Evolutionary conservation across 2,113 vertebrate genomes (phyloP), one percentile per base, ranked within the genome.

Genomic region (Grallaria varia): DNA sequence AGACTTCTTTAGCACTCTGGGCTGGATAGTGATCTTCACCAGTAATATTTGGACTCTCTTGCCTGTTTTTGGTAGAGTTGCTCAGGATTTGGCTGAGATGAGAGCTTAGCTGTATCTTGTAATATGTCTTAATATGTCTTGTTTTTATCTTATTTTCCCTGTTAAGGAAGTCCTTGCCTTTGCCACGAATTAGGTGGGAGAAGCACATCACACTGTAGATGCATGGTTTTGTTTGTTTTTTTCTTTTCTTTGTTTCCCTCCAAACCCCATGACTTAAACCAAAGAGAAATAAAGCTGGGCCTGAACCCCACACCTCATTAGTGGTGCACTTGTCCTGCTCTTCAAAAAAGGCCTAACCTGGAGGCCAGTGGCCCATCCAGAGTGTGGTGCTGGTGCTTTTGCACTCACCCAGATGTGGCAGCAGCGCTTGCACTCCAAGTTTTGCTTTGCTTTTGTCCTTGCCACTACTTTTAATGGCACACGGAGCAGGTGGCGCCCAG

Each of bases 181-280:
- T 0, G 0, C 83, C 64, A 2, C 39, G 24, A 91, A 47, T 58
- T 68, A 68, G 62, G 24, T 3, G 3, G 60, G 37, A 84, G 81
- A 82, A 76, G 22, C 60, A 66, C 4, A 1, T 39, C 59, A 73
- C 23, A 20, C 8, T 19, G 31, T 39, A 67, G 84, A n/a, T 25
- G 47, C 4, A 1, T 2, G 4, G 4, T 44, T 79, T 40, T n/a
- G n/a, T n/a, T n/a, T n/a, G n/a, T n/a, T 39, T 25, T 75, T 35
- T 37, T 7, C 4, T 50, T 20, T 42, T 9, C 5, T 45, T 33
- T 55, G 8, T 86, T 49, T 77, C 58, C 23, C 10, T 84, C 31
- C 33, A 12, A 84, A 95, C 14, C 1, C 7, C 25, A 8, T 0
- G 0, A 14, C 12, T 81, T 45, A 22, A 40, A 69, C 10, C 19